Evolutionary conservation across 2,888 invertebrate species (phyloP).

Genomic region (Cheilosia urbana): DNA sequence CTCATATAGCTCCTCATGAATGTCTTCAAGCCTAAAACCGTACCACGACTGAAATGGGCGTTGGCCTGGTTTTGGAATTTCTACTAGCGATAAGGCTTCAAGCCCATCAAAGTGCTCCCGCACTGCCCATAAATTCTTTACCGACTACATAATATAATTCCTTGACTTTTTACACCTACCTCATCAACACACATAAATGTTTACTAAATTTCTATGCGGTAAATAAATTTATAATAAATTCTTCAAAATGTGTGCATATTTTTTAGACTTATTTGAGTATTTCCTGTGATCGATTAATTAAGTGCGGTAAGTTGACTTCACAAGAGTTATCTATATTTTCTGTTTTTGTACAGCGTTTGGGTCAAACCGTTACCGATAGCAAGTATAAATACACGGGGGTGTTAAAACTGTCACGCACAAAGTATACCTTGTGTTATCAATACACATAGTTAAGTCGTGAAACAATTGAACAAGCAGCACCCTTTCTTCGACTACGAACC

Average conservation of each 20-base stretch:
- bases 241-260: neutral
- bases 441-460: neutral
- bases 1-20: too few relatives aligned
- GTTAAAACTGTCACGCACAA: conserved; percentile 20
- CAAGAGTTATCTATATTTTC: conserved; percentile 10
- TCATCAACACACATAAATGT: neutral
- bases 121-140: neutral
- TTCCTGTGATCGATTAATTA: neutral
- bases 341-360: neutral
- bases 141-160: neutral
- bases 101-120: too few relatives aligned
- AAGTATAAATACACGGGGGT: conserved; percentile 9
- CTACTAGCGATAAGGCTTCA: too few relatives aligned
- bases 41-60: too few relatives aligned
- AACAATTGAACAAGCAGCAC: conserved; percentile 10
- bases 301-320: conserved; percentile 13
- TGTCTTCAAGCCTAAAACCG: too few relatives aligned
- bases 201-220: neutral
- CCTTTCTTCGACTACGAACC: conserved; percentile 39
- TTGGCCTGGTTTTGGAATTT: too few relatives aligned
- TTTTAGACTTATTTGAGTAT: neutral
- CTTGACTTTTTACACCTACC: neutral
- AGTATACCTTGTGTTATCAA: conserved; percentile 5
- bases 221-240: conserved; percentile 6
- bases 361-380: conserved; percentile 5